phyloP scores from a whole-genome alignment of 2,113 vertebrate species.

The Protobothrops flavoviridis region DNA sequence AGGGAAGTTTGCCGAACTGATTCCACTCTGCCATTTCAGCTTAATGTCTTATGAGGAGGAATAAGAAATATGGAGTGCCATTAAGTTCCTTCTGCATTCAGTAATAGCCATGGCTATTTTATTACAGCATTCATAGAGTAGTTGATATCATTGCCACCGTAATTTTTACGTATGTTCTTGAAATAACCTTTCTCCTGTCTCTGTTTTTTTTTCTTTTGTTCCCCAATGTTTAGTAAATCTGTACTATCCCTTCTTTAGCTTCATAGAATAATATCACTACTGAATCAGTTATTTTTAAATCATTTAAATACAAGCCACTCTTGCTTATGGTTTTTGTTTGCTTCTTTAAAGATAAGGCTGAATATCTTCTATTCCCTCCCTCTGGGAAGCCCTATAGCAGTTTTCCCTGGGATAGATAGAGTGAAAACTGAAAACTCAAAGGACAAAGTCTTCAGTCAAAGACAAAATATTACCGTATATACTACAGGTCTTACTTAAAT shows the following conservation, averaged over 20 bases:
- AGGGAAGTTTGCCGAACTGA: not conserved
- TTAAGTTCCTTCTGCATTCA: not conserved
- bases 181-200: not conserved
- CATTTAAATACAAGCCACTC: slow-evolving; percentile 15
- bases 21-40: not conserved
- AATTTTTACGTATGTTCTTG: not conserved
- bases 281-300: not conserved
- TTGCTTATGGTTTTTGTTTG: not conserved
- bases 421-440: not conserved
- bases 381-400: not conserved
- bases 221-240: not conserved
- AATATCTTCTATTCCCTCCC: not conserved
- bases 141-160: not conserved
- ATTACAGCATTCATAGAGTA: not conserved
- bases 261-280: not conserved
- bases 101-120: not conserved
- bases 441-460: not conserved
- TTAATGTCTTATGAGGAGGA: not conserved
- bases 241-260: not conserved
- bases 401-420: not conserved
- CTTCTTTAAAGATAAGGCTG: not conserved
- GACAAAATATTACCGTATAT: not conserved
- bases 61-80: not conserved
- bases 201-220: not conserved
- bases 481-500: not conserved